Base-by-base conservation (phyloP, 2,797 vertebrate genomes). In the Staurois parvus region DNA sequence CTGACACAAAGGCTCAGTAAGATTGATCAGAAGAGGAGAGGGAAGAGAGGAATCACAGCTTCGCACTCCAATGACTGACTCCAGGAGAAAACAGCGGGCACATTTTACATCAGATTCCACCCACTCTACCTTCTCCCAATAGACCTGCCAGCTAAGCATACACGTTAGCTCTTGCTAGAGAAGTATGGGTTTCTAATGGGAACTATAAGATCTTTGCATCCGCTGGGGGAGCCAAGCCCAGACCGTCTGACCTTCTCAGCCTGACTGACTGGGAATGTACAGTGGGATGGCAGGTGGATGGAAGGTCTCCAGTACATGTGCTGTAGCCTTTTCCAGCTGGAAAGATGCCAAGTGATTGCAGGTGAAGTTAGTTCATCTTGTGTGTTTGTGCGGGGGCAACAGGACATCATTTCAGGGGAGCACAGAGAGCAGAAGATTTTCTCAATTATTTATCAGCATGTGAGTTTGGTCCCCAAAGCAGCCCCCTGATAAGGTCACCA, bases 201-300 rank as follows among this genome's bases (percentile, higher is more conserved):
- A 68, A 68, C 52, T 48, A 34, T 32, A 64, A 70, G 67, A 73
- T 79, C 69, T 74, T 34, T 32, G 37, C 19, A 30, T 79, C 67
- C 48, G n/a, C 24, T 64, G 21, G 26, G 75, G 52, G 26, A 67
- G 13, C 52, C 21, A 21, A 73, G 62, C 19, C 28, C 84, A 67
- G 84, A 80, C 84, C 40, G 77, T 69, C 70, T 85, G 84, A 80
- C 84, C 84, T 85, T 85, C 84, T 15, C 84, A 79, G 30, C 26
- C 77, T 21, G 52, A 42, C 77, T 21, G 52, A 42, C 72, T 80
- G 11, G 52, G 72, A 80, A 69, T 37, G 32, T 30, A 17, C 62
- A 67, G 45, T 9, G 62, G 70, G 59, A 52, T 52, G 17, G 17
- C 13, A 3, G 17, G 48, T 19, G 48, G 48, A 17, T 52, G 48